Percentiles rank a stretch among this genome's conserved stretches.
Conservation (phyloP, 2,888 invertebrate species). For the Acanthosepion pharaonis region DNA sequence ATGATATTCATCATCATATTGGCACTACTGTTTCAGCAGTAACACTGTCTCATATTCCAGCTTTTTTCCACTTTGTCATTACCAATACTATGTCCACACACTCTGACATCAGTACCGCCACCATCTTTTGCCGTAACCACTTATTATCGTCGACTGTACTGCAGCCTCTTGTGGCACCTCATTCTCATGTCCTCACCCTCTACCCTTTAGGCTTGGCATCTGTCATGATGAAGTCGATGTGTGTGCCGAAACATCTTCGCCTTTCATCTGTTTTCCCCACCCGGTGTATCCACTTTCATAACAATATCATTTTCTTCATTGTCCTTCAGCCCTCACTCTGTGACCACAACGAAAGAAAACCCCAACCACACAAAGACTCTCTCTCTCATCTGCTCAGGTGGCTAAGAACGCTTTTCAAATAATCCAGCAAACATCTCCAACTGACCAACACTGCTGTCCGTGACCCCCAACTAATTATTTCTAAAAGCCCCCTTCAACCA, state of each 20-base stretch:
- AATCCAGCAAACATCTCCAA: not conserved
- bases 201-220: slow-evolving; percentile 5
- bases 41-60: not conserved
- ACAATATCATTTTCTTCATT: slow-evolving; percentile 33
- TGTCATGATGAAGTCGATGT: not conserved
- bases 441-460: not conserved
- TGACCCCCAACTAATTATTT: not conserved
- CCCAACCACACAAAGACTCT: slow-evolving; percentile 11
- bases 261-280: not conserved
- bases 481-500: not conserved
- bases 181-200: not conserved
- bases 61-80: not conserved
- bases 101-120: not conserved
- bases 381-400: not conserved
- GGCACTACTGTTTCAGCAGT: not conserved
- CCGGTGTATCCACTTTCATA: not conserved
- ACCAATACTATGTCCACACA: not conserved
- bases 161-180: not conserved
- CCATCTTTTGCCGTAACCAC: not conserved
- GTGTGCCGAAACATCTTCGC: not conserved
- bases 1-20: not conserved
- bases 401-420: not conserved
- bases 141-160: not conserved
- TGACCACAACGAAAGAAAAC: not conserved
- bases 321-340: not conserved